These are phyloP conservation scores for Urosaurus nigricauda DNA, from an alignment of 2,797 vertebrate species.

Conservation along the genomic window DNA sequence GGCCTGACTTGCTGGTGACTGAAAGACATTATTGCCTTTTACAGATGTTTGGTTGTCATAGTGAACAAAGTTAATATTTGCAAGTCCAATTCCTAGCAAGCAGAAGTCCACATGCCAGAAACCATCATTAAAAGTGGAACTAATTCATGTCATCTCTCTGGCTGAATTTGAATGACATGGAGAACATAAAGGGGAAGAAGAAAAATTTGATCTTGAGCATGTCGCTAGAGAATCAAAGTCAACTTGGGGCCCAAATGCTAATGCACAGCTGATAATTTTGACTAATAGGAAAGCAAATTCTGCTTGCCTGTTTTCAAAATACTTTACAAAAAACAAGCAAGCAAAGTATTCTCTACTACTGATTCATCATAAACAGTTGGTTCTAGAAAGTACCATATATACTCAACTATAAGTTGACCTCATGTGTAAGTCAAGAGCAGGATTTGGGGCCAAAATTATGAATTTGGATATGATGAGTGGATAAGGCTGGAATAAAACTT, in stretches of 20 bases:
- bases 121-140: constrained; percentile 29
- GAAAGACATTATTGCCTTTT: constrained; percentile 28
- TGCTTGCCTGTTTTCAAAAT: not conserved
- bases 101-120: not conserved
- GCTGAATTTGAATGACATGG: not conserved
- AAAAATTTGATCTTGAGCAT: not conserved
- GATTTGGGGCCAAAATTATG: no score
- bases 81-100: constrained; percentile 23
- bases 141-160: not conserved
- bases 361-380: not conserved
- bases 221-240: accelerated
- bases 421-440: no score
- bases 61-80: constrained; percentile 29
- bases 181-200: not conserved
- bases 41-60: constrained; percentile 49
- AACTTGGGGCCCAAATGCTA: not conserved
- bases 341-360: not conserved
- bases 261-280: constrained; percentile 26
- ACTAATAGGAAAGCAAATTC: not conserved
- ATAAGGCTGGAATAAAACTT: no score
- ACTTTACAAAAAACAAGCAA: constrained; percentile 13
- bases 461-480: no score
- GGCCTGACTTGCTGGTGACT: not conserved
- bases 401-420: no score
- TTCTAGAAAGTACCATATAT: not conserved